Evolutionary conservation across 2,888 invertebrate species (phyloP).

Genomic region (Yponomeuta sedellus): DNA sequence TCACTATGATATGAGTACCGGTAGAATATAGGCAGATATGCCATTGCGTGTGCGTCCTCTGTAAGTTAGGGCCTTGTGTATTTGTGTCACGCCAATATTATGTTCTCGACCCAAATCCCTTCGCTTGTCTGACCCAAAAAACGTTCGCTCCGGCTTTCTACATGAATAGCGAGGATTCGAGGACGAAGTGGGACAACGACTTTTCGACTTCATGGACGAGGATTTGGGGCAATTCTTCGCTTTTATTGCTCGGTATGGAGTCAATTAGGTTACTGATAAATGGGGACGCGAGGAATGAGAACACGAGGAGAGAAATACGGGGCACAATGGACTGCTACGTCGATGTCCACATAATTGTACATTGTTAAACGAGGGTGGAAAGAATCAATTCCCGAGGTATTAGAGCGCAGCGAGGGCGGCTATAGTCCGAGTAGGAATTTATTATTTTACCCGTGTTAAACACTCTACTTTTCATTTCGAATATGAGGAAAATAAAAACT

Average conservation of each 20-base stretch:
- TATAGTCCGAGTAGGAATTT: no score
- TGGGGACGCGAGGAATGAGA: not conserved
- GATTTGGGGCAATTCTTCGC: not conserved
- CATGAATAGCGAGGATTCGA: not conserved
- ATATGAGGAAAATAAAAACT: no score
- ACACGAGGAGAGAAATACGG: no score
- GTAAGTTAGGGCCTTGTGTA: not conserved
- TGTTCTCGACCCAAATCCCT: conserved; percentile 10
- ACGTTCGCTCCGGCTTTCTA: conserved; percentile 12
- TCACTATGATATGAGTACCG: not conserved
- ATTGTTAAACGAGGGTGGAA: no score
- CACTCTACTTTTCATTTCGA: no score
- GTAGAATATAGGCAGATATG: not conserved
- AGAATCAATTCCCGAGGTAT: no score
- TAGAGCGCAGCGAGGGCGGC: no score
- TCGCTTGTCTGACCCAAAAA: conserved; percentile 1
- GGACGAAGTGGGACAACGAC: conserved; percentile 4
- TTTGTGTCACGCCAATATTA: conserved; percentile 3
- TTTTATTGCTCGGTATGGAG: not conserved
- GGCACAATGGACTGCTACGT: no score
- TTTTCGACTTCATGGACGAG: not conserved
- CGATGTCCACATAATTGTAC: no score
- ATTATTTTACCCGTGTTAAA: no score
- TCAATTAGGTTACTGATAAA: not conserved
- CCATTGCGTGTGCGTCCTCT: not conserved